Base-by-base conservation (phyloP, 2,888 invertebrate genomes). In the Dicycla oo region DNA sequence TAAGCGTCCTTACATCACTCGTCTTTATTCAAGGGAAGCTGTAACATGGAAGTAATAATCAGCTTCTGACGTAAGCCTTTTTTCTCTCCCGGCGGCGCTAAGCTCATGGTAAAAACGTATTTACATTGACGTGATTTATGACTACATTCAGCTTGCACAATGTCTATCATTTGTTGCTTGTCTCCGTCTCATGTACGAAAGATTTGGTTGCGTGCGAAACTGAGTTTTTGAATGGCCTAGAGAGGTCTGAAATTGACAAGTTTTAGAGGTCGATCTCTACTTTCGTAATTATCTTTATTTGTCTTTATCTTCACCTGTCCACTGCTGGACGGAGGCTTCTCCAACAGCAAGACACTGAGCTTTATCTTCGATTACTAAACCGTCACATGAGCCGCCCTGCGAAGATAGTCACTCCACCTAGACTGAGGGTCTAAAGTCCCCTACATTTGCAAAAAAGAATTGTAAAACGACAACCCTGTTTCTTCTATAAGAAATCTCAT, bases 81-180 rank as follows among this genome's bases (percentile, higher is more conserved):
- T 82, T 80, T 82, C 64, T 78, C 61, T 57, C 6, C 8, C 13
- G 23, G 40, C 66, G 66, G 78, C 78, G 66, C 69, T 82, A 82
- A 80, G 79, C 79, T 61, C 30, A 34, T 65, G 45, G 69, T 67
- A 78, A 82, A 73, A 82, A 80, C 65, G 11, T 69, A 67, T 82
- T 82, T 78, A 67, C 74, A 80, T 80, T 61, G 61, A 51, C 47
- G 23, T 82, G 82, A 80, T 80, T 65, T 68, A 80, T 82, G 69
- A 60, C 54, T 38, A n/a, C 43, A 63, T 57, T 58, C 43, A 40
- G 56, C 61, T 79, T 81, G 69, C 56, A 43, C 77, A 80, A 80
- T 73, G 60, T 34, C 15, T 13, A 56, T 57, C 54, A 77, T 80
- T 77, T 81, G 64, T 81, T 67, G 47, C 23, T 61, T 76, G 81